phyloP scores from a whole-genome alignment of 2,888 invertebrate genomes.

The Conus canariensis region DNA sequence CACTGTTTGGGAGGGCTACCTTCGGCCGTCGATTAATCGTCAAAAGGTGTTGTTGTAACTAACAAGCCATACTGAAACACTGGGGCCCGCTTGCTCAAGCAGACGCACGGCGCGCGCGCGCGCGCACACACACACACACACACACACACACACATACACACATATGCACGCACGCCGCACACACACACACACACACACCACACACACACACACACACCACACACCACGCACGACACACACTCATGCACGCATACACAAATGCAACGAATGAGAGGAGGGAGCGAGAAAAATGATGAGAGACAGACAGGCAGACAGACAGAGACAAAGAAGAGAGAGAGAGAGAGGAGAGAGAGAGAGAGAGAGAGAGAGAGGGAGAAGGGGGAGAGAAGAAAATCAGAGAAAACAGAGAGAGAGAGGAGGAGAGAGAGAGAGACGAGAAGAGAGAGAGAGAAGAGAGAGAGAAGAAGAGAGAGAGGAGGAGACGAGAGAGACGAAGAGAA shows the following conservation, averaged over 20 bases:
- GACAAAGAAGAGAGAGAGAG: not conserved
- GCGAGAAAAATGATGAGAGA: not conserved
- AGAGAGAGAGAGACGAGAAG: not conserved
- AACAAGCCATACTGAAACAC: too few species aligned
- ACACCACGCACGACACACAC: too few species aligned
- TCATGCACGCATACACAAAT: not conserved
- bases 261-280: not conserved
- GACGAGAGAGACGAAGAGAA: not conserved
- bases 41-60: too few species aligned
- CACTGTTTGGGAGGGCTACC: too few species aligned
- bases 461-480: not conserved
- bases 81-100: too few species aligned
- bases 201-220: too few species aligned
- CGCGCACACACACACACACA: too few species aligned
- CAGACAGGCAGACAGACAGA: not conserved
- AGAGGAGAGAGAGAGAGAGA: not conserved
- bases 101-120: too few species aligned
- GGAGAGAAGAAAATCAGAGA: not conserved
- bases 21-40: too few species aligned
- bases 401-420: not conserved
- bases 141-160: too few species aligned
- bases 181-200: too few species aligned
- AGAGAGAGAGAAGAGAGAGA: not conserved
- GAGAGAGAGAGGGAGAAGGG: not conserved
- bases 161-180: too few species aligned